Percentiles rank a stretch among this genome's conserved stretches.
Conservation (phyloP, 2,888 invertebrate genomes). For the Pachymerium ferrugineum region DNA sequence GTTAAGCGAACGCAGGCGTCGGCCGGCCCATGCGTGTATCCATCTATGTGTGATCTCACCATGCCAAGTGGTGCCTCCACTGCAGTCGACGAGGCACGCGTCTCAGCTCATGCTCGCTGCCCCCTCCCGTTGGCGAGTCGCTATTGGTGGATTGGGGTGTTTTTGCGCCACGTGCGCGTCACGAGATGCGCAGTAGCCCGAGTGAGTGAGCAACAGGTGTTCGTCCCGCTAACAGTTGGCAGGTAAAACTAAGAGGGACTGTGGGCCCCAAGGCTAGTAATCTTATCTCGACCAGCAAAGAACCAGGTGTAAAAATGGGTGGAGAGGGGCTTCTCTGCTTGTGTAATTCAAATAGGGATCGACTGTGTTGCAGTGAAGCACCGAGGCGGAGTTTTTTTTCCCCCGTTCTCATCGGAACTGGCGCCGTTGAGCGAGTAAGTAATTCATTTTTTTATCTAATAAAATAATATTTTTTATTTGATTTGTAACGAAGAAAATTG, state of each 20-base stretch:
- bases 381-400: no score
- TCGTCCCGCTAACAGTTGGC: constrained; percentile 2
- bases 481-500: no score
- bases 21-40: not conserved
- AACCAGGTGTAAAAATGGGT: not conserved
- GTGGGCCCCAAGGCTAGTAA: not conserved
- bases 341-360: no score
- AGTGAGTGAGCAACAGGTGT: not conserved
- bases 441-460: no score
- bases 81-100: no score
- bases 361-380: no score
- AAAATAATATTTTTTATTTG: no score
- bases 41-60: constrained; percentile 3
- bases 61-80: constrained; percentile 3
- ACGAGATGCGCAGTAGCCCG: not conserved
- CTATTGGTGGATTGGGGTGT: not conserved
- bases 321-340: no score
- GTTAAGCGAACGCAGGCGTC: no score
- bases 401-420: no score
- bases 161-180: not conserved
- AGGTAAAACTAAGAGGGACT: not conserved
- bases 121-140: not conserved
- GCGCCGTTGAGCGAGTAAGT: no score
- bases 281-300: not conserved
- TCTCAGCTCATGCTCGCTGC: not conserved